Base-by-base conservation (phyloP, 2,797 vertebrate species). In the Megalops cyprinoides region DNA sequence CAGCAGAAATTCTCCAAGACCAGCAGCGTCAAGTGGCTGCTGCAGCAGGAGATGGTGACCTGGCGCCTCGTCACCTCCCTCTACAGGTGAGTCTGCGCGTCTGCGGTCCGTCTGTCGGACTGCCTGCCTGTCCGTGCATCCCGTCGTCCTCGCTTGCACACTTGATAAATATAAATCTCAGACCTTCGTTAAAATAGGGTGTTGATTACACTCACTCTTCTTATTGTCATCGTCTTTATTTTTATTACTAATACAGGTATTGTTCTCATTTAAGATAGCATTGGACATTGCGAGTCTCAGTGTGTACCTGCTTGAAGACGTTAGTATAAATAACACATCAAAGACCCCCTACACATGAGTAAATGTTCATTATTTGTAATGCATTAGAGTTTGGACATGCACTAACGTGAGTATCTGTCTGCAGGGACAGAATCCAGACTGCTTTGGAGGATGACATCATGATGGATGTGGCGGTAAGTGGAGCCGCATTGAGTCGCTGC, bases 51-150 rank as follows among this genome's bases (percentile, higher is more conserved):
- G 89, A 97, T 93, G 94, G 95, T 96, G 84, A 94, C 98, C 0
- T 99, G 98, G 98, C 96, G 98, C 82, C 95, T 99, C 55, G 88
- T 99, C 69, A 94, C 95, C 46, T 98, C 98, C 0, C 93, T 99
- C 74, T 99, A 99, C 87, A 97, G 96, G 98, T 98, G 92, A 18
- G 46, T 34, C 1, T 74, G n/a, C 42, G 67, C 5, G 25, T 28
- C 73, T 74, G 71, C n/a, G n/a, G n/a, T n/a, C n/a, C n/a, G n/a
- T 20, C 75, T 51, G 0, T 0, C 37, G 0, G 23, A 1, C 55
- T 48, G 0, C 10, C 15, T 76, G n/a, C n/a, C n/a, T n/a, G n/a
- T n/a, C n/a, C n/a, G n/a, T n/a, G n/a, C n/a, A n/a, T n/a, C n/a
- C n/a, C n/a, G n/a, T n/a, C n/a, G n/a, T n/a, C n/a, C n/a, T n/a